Evolutionary conservation across 2,888 invertebrate genomes (phyloP).

Genomic region (Hydrotaea diabolus): DNA sequence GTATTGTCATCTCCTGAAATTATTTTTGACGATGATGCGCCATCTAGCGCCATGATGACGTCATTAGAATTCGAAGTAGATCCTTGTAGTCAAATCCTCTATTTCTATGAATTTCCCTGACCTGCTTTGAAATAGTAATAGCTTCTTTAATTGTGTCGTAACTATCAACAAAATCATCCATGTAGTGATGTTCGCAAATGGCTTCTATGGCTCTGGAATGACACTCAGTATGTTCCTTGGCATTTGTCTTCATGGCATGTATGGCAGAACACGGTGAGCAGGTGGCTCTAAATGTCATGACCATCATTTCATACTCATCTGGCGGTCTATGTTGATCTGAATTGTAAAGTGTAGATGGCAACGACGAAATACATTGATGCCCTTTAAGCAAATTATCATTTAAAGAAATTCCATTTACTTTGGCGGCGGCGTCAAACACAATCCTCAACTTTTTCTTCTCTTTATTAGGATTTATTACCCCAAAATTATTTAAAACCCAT

Average conservation of each 20-base stretch:
- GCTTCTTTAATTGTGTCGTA: conserved; percentile 44
- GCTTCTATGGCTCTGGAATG: too few species aligned
- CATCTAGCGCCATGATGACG: conserved; percentile 27
- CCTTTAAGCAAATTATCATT: conserved; percentile 69
- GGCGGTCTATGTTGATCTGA: neutral
- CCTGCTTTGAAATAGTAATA: conserved; percentile 33
- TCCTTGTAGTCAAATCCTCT: conserved; percentile 48
- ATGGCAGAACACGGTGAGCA: too few species aligned
- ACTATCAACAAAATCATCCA: too few species aligned
- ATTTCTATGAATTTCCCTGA: conserved; percentile 40
- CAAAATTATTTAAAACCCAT: conserved; percentile 72
- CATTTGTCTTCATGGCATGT: conserved; percentile 35
- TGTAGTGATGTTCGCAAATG: too few species aligned
- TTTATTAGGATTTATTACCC: conserved; percentile 71
- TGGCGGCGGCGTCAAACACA: conserved; percentile 74
- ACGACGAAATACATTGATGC: conserved; percentile 72
- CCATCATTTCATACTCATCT: conserved; percentile 52
- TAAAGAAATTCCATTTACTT: conserved; percentile 67
- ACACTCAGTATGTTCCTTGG: neutral
- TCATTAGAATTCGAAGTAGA: conserved; percentile 43
- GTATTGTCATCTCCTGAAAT: neutral
- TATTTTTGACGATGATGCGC: conserved; percentile 3
- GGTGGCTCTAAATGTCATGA: conserved; percentile 59
- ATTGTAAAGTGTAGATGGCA: neutral
- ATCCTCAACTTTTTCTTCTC: conserved; percentile 70